Evolutionary conservation across 2,888 invertebrate genomes (phyloP), one percentile per base, ranked within the genome.

Genomic region (Synanthedon andrenaeformis): DNA sequence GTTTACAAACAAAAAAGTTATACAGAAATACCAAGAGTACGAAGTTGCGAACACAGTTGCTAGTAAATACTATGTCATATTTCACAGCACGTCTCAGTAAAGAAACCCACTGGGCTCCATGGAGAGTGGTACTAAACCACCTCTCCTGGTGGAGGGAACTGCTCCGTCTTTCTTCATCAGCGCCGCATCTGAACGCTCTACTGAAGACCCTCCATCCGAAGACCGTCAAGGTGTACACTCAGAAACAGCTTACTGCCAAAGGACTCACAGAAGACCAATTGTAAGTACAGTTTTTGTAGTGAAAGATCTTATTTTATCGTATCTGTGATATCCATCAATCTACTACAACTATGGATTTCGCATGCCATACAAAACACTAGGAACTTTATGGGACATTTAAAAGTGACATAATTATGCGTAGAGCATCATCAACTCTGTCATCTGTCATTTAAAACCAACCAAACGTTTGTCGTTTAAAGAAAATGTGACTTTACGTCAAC

Each of bases 81-180:
- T 42, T 51, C 51, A 3, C 64, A 83, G 84, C 76, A 0, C 80
- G 78, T 0, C 72, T 85, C 0, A 70, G 70, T 48, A 90, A 91
- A 42, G 94, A 94, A 72, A 86, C 89, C 5, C 94, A 95, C 66
- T 95, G 94, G 82, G 93, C 94, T 0, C 96, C 96, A 0, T 96
- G 96, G 96, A 90, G 92, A 0, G 92, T 94, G 0, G 94, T 94
- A 0, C 88, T 95, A 1, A 89, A 89, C 57, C 94, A 94, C 70
- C 88, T 96, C 17, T 90, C 92, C 56, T 90, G 91, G 59, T 93
- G 96, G 92, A 89, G 92, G 52, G 89, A 90, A 54, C 89, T 93
- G 59, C 82, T 96, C 35, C 90, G 90, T n/a, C 91, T 92, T 62
- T 90, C 92, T n/a, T 90, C 92, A 0, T 91, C 92, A 55, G 92